Evolutionary conservation across 2,113 vertebrate species (phyloP), one percentile per base, ranked within the genome.

Genomic region (Myiozetetes cayanensis): DNA sequence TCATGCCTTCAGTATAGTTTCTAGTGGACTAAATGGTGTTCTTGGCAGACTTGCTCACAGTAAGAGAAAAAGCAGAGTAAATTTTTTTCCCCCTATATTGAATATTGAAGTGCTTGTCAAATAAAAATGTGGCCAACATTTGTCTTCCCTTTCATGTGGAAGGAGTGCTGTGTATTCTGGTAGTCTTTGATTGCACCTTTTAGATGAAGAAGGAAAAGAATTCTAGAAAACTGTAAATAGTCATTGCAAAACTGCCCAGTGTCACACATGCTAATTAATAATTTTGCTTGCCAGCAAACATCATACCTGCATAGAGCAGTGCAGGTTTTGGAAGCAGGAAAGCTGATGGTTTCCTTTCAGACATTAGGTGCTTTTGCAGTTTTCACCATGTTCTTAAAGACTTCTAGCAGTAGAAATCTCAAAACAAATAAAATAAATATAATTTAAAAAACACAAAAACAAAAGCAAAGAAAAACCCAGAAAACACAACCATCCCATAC

Each of bases 401-500:
- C 18, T 76, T 90, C 8, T 52, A 41, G 37, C 5, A 43, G 10
- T 12, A 61, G 6, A 59, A 93, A 85, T 41, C 24, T 75, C 25
- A 71, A 73, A 90, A 37, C 6, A 59, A 35, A 75, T 25, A 35
- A 10, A n/a, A 46, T 11, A 65, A 39, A 25, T 5, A 44, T 5
- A 24, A 8, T 49, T 24, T 4, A 49, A 47, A 44, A 56, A 66
- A 44, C 33, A 10, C 28, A 46, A 55, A 47, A 31, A 49, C 49
- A 49, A 47, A 50, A 50, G 67, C 4, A 49, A 44, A 4, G 3
- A 50, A 53, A 33, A 7, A 0, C 1, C 1, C 6, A 18, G 12
- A 11, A 8, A 9, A 7, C 4, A 23, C 14, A 11, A n/a, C 0
- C 21, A 37, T 11, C 14, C 6, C n/a, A 19, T n/a, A 49, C 1